Evolutionary conservation across 1,140 invertebrate genomes (phyloP).

Genomic region (Neoseiulus cucumeris): DNA sequence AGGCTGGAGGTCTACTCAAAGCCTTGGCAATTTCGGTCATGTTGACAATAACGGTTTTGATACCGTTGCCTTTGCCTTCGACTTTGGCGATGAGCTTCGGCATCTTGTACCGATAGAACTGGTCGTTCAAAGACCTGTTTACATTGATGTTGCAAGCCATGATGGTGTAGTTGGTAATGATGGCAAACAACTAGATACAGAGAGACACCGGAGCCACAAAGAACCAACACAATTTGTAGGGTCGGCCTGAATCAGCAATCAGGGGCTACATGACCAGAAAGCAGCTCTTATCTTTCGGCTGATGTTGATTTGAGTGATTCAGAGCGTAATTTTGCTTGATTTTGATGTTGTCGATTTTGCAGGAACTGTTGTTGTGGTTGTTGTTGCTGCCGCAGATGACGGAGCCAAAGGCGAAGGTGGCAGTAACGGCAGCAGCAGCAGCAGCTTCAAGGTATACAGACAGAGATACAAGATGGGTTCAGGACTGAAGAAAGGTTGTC

Average conservation of each 20-base stretch:
- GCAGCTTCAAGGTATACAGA: too few species aligned
- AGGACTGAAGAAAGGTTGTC: background rate
- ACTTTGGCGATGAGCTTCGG: conserved; percentile 91
- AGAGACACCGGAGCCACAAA: too few species aligned
- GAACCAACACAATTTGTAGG: too few species aligned
- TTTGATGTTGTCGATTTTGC: background rate
- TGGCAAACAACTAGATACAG: too few species aligned
- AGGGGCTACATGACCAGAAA: too few species aligned
- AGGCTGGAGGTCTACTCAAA: conserved; percentile 85
- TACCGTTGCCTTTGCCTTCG: conserved; percentile 95
- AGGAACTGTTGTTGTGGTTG: background rate
- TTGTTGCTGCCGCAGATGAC: background rate
- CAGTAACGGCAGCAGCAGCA: too few species aligned
- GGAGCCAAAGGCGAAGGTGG: background rate
- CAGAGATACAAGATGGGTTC: background rate
- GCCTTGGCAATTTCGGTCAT: conserved; percentile 97
- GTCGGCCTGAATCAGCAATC: too few species aligned
- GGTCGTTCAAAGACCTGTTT: conserved; percentile 86
- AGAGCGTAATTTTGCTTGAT: too few species aligned
- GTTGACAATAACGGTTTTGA: conserved; percentile 99
- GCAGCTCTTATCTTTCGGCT: too few species aligned
- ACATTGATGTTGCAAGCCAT: conserved; percentile 89
- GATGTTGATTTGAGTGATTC: too few species aligned
- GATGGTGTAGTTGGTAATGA: conserved; percentile 22
- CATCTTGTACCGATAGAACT: conserved; percentile 99